Evolutionary conservation across 2,888 invertebrate genomes (phyloP).

Genomic region (Dione juno): DNA sequence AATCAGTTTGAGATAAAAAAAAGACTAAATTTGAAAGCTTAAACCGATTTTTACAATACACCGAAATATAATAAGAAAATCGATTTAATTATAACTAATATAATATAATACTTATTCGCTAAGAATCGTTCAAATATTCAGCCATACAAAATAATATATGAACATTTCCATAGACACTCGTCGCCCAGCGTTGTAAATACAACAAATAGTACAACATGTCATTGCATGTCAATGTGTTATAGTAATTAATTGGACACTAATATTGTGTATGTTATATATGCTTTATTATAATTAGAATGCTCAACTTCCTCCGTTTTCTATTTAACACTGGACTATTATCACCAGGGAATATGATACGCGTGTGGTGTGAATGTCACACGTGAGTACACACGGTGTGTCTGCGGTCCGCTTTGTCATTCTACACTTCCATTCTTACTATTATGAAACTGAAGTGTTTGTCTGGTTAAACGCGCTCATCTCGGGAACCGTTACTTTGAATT

Average conservation of each 20-base stretch:
- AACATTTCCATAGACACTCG: background rate
- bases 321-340: background rate
- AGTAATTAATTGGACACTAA: slow-evolving; percentile 6
- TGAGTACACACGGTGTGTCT: slow-evolving; percentile 1
- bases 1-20: slow-evolving; percentile 1
- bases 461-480: too few relatives aligned
- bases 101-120: too few relatives aligned
- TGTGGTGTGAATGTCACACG: slow-evolving; percentile 16
- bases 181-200: background rate
- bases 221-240: slow-evolving; percentile 5
- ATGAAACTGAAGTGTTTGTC: too few relatives aligned
- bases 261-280: background rate
- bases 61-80: too few relatives aligned
- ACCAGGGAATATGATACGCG: slow-evolving; percentile 14
- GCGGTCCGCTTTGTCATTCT: background rate
- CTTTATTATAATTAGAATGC: slow-evolving; percentile 15
- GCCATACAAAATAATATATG: too few relatives aligned
- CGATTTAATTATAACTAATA: too few relatives aligned
- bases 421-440: too few relatives aligned
- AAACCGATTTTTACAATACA: too few relatives aligned
- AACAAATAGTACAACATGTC: background rate
- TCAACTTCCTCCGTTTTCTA: slow-evolving; percentile 24
- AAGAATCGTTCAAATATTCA: too few relatives aligned
- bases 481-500: too few relatives aligned
- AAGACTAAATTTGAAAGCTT: too few relatives aligned